These are phyloP conservation scores for Heliconius hewitsoni DNA, from an alignment of 1,140 invertebrate species.

Conservation along the genomic window DNA sequence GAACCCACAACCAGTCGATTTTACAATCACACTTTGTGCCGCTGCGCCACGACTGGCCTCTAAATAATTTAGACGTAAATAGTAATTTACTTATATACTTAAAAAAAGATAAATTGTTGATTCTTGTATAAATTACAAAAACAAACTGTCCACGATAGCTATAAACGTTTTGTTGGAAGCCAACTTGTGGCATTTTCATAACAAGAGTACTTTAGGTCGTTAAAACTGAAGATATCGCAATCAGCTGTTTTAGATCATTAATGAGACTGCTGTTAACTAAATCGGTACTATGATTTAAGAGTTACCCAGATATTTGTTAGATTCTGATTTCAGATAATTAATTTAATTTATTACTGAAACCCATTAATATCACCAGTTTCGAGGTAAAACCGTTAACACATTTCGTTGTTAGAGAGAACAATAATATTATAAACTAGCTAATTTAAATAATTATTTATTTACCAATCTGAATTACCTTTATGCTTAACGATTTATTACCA, in stretches of 20 bases:
- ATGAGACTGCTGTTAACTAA: neutral
- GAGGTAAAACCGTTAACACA: neutral
- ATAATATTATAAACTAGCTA: neutral
- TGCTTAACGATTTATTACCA: too few relatives aligned
- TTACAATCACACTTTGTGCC: too few relatives aligned
- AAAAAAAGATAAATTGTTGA: neutral
- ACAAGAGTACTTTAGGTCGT: neutral
- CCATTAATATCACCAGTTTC: neutral
- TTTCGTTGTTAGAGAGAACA: neutral
- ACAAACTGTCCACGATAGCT: too few relatives aligned
- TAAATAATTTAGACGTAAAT: too few relatives aligned
- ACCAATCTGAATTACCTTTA: too few relatives aligned
- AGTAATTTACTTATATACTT: neutral
- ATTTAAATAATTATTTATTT: too few relatives aligned
- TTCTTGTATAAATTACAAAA: neutral
- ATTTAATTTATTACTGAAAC: neutral
- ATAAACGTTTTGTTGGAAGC: too few relatives aligned
- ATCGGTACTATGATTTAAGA: constrained; percentile 1
- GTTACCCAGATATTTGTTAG: neutral
- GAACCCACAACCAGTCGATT: too few relatives aligned
- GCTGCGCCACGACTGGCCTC: too few relatives aligned
- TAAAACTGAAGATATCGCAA: neutral
- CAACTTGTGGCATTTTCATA: neutral
- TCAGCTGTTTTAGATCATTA: neutral
- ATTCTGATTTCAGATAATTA: neutral